Percentiles rank a stretch among this genome's conserved stretches.
Evolutionary conservation across 2,888 invertebrate genomes (phyloP).

Genomic region (Cynaeus angustus): DNA sequence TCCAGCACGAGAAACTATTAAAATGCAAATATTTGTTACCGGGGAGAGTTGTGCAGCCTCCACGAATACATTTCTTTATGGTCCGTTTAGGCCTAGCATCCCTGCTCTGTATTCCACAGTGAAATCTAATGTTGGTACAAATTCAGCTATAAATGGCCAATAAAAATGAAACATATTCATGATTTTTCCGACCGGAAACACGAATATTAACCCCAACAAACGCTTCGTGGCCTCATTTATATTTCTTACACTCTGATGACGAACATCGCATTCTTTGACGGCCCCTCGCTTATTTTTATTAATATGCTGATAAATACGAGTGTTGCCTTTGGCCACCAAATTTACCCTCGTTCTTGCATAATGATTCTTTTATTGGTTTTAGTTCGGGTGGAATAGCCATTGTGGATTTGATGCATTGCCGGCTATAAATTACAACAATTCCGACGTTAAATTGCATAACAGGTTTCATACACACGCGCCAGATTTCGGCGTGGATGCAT

Average conservation of each 20-base stretch:
- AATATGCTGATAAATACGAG: constrained; percentile 46
- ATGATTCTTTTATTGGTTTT: constrained; percentile 34
- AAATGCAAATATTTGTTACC: constrained; percentile 71
- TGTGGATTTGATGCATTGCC: constrained; percentile 32
- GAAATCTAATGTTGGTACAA: constrained; percentile 67
- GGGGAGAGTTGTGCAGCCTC: constrained; percentile 61
- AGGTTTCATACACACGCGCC: constrained; percentile 28
- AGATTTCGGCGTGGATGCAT: constrained; percentile 18
- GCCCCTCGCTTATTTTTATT: constrained; percentile 36
- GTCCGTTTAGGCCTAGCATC: constrained; percentile 55
- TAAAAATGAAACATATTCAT: constrained; percentile 73
- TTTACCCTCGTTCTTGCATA: constrained; percentile 40
- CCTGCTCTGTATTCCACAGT: constrained; percentile 55
- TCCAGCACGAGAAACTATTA: constrained; percentile 70
- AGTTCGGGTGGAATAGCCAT: constrained; percentile 23
- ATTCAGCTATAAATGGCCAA: constrained; percentile 71
- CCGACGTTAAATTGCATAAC: constrained; percentile 37
- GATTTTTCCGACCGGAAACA: constrained; percentile 70
- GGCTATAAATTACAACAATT: constrained; percentile 37
- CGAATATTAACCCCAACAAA: constrained; percentile 67
- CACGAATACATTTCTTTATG: constrained; percentile 63
- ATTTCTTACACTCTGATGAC: constrained; percentile 66
- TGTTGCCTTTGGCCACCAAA: constrained; percentile 35
- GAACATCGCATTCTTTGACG: constrained; percentile 47
- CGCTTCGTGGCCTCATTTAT: constrained; percentile 59